phyloP scores from a whole-genome alignment of 1,140 invertebrate species.

The Nixonia krombeini region DNA sequence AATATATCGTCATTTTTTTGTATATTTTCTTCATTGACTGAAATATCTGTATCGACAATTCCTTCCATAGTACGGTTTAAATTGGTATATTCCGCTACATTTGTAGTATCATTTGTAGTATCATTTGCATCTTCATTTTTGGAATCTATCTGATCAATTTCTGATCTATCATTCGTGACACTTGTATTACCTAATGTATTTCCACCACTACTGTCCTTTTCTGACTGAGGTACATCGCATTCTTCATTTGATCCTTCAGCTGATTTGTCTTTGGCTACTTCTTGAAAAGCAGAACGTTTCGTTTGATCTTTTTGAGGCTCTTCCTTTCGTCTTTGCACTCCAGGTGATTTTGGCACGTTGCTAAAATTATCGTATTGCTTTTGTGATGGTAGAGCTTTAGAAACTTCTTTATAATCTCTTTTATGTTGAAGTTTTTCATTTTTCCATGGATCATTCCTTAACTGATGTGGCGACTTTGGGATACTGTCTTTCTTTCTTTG shows the following conservation, averaged over 20 bases:
- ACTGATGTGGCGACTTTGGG: constrained; percentile 44
- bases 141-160: no score
- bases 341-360: constrained; percentile 22
- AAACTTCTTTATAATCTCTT: constrained; percentile 29
- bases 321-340: constrained; percentile 29
- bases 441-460: constrained; percentile 43
- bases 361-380: constrained; percentile 16
- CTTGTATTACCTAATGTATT: constrained; percentile 7
- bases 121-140: no score
- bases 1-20: no score
- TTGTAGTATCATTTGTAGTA: no score
- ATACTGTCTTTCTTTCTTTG: constrained; percentile 51
- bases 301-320: constrained; percentile 20
- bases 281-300: constrained; percentile 21
- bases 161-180: no score
- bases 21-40: no score
- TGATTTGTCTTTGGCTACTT: constrained; percentile 14
- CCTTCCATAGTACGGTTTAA: no score
- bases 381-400: constrained; percentile 25
- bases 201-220: constrained; percentile 2
- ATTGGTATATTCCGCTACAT: no score
- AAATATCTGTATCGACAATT: no score
- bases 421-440: constrained; percentile 26
- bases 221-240: neutral
- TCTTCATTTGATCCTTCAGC: neutral